Base-by-base conservation (phyloP, 2,888 invertebrate species). In the Tuberolachnus salignus region DNA sequence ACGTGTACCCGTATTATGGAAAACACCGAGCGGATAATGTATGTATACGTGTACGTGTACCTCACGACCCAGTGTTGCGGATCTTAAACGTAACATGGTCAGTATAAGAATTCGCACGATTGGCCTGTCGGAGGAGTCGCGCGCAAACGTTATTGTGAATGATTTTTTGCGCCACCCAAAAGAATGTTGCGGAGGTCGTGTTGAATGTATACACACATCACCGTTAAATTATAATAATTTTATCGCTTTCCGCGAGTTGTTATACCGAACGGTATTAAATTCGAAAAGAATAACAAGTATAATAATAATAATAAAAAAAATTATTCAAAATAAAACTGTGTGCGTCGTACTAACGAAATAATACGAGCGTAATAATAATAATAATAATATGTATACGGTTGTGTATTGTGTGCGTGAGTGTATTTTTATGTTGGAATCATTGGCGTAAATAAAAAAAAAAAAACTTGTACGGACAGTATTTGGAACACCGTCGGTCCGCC, bases 151-250 rank as follows among this genome's bases (percentile, higher is more conserved):
- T 34, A 34, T 34, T 59, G 26, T 19, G 72, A 73, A 51, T 72
- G 59, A 61, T 59, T 72, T 59, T 72, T 61, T 26, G 61, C 61
- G 61, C 61, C 49, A 44, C 34, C 61, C 72, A 16, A 72, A 51
- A 61, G 61, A 59, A 72, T 61, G 72, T 72, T 55, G 71, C 46
- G 46, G 14, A 72, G 59, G 72, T 72, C 59, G 49, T 19, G 59
- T 49, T 16, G 11, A n/a, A 53, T 46, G 21, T 4, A 6, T 14
- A 64, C 23, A 23, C 16, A 13, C 21, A 23, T 19, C 14, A 13
- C 19, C 34, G 67, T 51, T 51, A 19, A 67, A 46, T 49, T 46
- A 49, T 49, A 23, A 57, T 57, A 23, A 57, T 57, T 71, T 57
- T 46, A 46, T 57, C 44, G 44, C 44, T 71, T 34, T 42, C 4